Conservation (phyloP, 1,140 invertebrate genomes). For the Trichoplusia ni region DNA sequence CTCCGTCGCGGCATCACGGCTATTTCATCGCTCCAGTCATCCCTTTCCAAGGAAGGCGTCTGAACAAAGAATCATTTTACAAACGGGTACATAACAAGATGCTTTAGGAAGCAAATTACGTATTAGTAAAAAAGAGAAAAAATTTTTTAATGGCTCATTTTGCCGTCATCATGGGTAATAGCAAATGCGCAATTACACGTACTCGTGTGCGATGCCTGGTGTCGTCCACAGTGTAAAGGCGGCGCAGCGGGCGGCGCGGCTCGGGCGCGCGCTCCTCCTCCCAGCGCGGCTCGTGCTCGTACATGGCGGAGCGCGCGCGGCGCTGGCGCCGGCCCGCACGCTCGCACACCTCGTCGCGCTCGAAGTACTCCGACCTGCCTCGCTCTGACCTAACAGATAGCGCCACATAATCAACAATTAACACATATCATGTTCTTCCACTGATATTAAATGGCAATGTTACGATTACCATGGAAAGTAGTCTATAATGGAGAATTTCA, state of each 20-base stretch:
- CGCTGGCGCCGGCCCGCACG: slow-evolving; percentile 41
- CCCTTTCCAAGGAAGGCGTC: slow-evolving; percentile 64
- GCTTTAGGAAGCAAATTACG: too few species aligned
- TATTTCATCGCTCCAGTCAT: slow-evolving; percentile 66
- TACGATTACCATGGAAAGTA: too few species aligned
- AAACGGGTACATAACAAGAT: too few species aligned
- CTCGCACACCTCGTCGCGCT: slow-evolving; percentile 44
- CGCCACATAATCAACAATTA: too few species aligned
- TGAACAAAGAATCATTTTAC: slow-evolving; percentile 35
- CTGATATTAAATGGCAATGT: too few species aligned
- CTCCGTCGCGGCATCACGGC: slow-evolving; percentile 46
- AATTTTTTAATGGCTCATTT: not conserved
- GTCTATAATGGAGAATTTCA: too few species aligned
- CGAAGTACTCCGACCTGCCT: slow-evolving; percentile 65
- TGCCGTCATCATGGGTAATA: too few species aligned
- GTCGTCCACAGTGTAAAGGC: slow-evolving; percentile 65
- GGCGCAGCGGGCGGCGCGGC: slow-evolving; percentile 40
- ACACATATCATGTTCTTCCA: not conserved
- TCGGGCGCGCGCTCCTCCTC: slow-evolving; percentile 39
- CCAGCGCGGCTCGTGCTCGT: slow-evolving; percentile 56
- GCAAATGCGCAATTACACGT: too few species aligned
- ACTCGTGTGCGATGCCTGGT: slow-evolving; percentile 44
- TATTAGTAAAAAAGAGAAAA: not conserved
- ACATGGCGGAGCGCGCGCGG: slow-evolving; percentile 63
- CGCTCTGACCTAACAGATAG: slow-evolving; percentile 58